phyloP scores from a whole-genome alignment of 2,888 invertebrate species.

The Drosophila fulvimacula region DNA sequence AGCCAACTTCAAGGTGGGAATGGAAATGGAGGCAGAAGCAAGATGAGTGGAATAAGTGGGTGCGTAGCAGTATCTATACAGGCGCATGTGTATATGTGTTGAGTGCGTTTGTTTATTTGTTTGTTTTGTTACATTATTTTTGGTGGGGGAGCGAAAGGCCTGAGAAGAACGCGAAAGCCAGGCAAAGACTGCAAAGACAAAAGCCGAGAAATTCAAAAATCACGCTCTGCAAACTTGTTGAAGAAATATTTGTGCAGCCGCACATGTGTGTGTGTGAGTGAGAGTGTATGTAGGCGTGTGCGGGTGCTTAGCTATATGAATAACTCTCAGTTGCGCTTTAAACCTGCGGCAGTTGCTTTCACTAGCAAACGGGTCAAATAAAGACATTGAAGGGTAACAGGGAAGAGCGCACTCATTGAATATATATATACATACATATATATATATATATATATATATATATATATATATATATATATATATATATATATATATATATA shows the following conservation, averaged over 20 bases:
- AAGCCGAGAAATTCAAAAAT: slow-evolving; percentile 76
- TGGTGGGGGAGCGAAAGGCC: slow-evolving; percentile 11
- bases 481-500: background rate
- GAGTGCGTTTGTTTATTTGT: slow-evolving; percentile 58
- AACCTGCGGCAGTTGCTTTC: slow-evolving; percentile 28
- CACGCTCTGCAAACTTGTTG: slow-evolving; percentile 76
- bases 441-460: background rate
- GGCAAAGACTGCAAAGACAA: slow-evolving; percentile 37
- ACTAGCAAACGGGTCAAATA: slow-evolving; percentile 28
- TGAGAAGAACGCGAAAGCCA: slow-evolving; percentile 25
- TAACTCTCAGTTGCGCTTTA: slow-evolving; percentile 57
- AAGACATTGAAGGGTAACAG: slow-evolving; percentile 28
- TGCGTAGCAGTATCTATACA: slow-evolving; percentile 33
- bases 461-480: background rate
- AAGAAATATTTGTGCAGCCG: slow-evolving; percentile 64
- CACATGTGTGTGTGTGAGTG: slow-evolving; percentile 10
- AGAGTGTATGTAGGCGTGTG: slow-evolving; percentile 7
- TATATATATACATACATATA: background rate
- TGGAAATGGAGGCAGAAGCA: background rate
- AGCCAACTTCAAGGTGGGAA: background rate
- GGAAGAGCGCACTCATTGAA: background rate
- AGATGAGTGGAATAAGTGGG: slow-evolving; percentile 45
- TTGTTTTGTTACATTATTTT: slow-evolving; percentile 69
- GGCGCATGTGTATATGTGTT: slow-evolving; percentile 22
- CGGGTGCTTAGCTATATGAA: slow-evolving; percentile 13